Evolutionary conservation across 2,113 vertebrate species (phyloP).

Genomic region (Alligator sinensis): DNA sequence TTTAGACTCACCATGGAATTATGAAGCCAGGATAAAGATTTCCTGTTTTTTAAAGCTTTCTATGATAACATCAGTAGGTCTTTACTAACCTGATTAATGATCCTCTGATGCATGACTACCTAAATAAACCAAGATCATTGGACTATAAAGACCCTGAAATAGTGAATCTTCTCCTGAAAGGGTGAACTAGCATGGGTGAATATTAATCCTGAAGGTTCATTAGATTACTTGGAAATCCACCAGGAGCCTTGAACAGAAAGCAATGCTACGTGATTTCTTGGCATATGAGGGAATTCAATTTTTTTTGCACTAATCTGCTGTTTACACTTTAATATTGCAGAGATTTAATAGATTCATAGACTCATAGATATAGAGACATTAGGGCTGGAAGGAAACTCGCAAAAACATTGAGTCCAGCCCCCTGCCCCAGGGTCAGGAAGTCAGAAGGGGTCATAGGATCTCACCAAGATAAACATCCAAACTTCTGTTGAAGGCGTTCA

Average conservation of each 20-base stretch:
- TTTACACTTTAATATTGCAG: not conserved
- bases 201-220: not conserved
- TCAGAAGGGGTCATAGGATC: too few species aligned
- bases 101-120: not conserved
- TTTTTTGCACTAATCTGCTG: not conserved
- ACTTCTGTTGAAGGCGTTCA: too few species aligned
- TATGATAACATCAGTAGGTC: not conserved
- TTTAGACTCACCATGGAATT: not conserved
- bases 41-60: not conserved
- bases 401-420: too few species aligned
- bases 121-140: not conserved
- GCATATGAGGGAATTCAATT: not conserved
- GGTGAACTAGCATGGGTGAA: not conserved
- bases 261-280: not conserved
- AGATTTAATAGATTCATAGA: too few species aligned
- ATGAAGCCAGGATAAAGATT: rapidly evolving
- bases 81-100: not conserved
- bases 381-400: too few species aligned
- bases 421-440: too few species aligned
- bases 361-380: too few species aligned
- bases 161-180: not conserved
- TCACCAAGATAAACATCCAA: too few species aligned
- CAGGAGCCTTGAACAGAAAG: not conserved
- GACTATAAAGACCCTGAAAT: not conserved
- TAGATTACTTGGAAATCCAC: not conserved